Evolutionary conservation across 2,888 invertebrate species (phyloP).

Genomic region (Venusia cambrica): DNA sequence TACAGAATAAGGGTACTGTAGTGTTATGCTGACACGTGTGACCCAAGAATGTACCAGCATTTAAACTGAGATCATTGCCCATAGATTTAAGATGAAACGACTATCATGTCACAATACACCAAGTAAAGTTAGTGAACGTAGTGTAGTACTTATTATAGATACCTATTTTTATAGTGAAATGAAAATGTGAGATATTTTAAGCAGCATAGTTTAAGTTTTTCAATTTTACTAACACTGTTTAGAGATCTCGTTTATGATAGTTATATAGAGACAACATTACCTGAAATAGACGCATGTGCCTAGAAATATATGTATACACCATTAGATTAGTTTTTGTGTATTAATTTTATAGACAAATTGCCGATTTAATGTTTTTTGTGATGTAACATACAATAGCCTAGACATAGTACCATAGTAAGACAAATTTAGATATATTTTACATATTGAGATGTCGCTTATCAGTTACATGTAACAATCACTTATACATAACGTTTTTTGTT

Average conservation of each 20-base stretch:
- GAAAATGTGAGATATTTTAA: conserved; percentile 28
- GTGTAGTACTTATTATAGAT: conserved; percentile 6
- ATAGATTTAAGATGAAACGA: neutral
- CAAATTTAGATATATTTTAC: too few relatives aligned
- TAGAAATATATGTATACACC: too few relatives aligned
- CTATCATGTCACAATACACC: conserved; percentile 10
- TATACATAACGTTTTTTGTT: too few relatives aligned
- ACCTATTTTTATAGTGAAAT: conserved; percentile 25
- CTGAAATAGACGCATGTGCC: conserved; percentile 6
- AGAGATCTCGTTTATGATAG: conserved; percentile 33
- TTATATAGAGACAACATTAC: conserved; percentile 3
- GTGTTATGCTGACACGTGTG: too few relatives aligned
- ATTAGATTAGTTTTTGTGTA: neutral
- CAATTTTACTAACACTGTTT: conserved; percentile 18
- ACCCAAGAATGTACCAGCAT: too few relatives aligned
- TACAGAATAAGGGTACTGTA: too few relatives aligned
- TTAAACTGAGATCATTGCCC: neutral
- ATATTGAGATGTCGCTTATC: too few relatives aligned
- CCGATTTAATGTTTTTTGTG: too few relatives aligned
- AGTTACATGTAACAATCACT: too few relatives aligned
- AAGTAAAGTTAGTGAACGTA: conserved; percentile 10
- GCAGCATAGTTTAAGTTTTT: conserved; percentile 17
- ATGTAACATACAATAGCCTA: too few relatives aligned
- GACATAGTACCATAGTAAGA: too few relatives aligned
- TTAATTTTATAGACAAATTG: neutral